Conservation (phyloP, 2,888 invertebrate genomes). For the Drosophila pseudotalamancana region DNA sequence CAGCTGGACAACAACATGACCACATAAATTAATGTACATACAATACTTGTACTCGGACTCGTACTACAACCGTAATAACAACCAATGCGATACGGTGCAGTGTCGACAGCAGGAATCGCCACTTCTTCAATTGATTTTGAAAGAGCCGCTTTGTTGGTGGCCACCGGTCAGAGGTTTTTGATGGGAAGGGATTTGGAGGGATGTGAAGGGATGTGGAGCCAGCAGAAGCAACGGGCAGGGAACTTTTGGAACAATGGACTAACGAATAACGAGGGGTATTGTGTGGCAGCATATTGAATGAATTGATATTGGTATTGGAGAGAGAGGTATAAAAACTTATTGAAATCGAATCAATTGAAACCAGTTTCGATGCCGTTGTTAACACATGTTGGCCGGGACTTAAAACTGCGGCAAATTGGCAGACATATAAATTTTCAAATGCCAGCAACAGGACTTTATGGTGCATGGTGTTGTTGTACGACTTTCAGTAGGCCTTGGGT, state of each 20-base stretch:
- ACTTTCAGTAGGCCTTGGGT: slow-evolving; percentile 41
- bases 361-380: slow-evolving; percentile 68
- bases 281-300: slow-evolving; percentile 61
- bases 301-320: slow-evolving; percentile 52
- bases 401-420: slow-evolving; percentile 36
- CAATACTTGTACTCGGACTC: slow-evolving; percentile 35
- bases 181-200: neutral
- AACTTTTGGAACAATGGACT: slow-evolving; percentile 63
- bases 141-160: slow-evolving; percentile 68
- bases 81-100: slow-evolving; percentile 27
- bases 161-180: slow-evolving; percentile 33
- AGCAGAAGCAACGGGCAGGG: slow-evolving; percentile 23
- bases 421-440: slow-evolving; percentile 44
- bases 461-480: neutral
- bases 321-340: slow-evolving; percentile 22
- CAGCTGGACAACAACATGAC: slow-evolving; percentile 42
- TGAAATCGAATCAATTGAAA: slow-evolving; percentile 63
- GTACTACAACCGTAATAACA: slow-evolving; percentile 47
- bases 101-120: slow-evolving; percentile 76
- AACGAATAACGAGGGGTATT: slow-evolving; percentile 48
- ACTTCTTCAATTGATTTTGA: slow-evolving; percentile 68
- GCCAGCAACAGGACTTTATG: slow-evolving; percentile 5
- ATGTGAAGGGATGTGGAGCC: neutral
- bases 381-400: slow-evolving; percentile 63
- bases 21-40: slow-evolving; percentile 71